phyloP scores from a whole-genome alignment of 1,140 invertebrate species.

The Rhagoletis zephyria region DNA sequence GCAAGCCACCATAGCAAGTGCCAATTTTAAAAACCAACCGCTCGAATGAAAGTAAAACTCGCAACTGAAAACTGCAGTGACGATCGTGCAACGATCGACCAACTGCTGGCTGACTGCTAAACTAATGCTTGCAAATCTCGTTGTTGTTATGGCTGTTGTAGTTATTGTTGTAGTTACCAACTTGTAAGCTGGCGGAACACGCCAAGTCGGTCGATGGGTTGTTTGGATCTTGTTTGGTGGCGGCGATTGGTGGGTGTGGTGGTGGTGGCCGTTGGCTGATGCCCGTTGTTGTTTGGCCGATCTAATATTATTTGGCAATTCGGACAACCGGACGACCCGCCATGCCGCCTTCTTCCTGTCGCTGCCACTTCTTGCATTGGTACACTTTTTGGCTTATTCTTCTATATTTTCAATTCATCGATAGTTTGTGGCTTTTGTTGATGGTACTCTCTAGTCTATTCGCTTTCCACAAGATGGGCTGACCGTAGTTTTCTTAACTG shows the following conservation, averaged over 20 bases:
- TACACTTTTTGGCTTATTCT: not conserved
- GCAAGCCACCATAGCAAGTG: not conserved
- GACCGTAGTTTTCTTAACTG: too few relatives aligned
- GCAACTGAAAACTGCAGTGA: slow-evolving; percentile 62
- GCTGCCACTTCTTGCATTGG: not conserved
- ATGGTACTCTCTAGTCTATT: too few relatives aligned
- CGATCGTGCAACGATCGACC: slow-evolving; percentile 21
- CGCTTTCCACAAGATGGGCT: too few relatives aligned
- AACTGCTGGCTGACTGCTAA: not conserved
- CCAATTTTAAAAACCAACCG: slow-evolving; percentile 61
- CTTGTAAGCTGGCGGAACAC: slow-evolving; percentile 4
- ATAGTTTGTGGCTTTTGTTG: too few relatives aligned
- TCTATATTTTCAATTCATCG: too few relatives aligned
- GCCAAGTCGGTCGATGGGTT: slow-evolving; percentile 37
- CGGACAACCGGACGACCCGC: slow-evolving; percentile 28
- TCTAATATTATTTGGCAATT: not conserved
- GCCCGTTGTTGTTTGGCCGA: not conserved
- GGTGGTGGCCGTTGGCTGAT: too few relatives aligned
- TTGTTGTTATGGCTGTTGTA: not conserved
- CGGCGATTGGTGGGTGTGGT: too few relatives aligned
- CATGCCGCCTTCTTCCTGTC: slow-evolving; percentile 45
- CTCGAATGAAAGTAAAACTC: slow-evolving; percentile 72
- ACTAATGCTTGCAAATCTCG: not conserved
- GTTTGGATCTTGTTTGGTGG: slow-evolving; percentile 10
- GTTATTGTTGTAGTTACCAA: not conserved